phyloP scores from a whole-genome alignment of 2,888 invertebrate species.

The Thymelicus sylvestris region DNA sequence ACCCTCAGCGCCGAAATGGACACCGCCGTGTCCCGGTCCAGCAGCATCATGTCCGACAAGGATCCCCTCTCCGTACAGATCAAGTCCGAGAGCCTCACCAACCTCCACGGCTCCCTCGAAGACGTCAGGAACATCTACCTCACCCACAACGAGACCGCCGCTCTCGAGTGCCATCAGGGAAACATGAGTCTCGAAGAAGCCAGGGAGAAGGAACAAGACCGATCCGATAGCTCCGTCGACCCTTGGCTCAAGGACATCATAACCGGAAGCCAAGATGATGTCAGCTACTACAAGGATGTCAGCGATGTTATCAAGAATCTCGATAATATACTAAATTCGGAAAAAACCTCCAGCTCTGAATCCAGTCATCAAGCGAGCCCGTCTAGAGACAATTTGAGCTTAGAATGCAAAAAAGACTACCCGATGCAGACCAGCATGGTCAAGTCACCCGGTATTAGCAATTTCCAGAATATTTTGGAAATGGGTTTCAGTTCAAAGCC shows the following conservation, averaged over 20 bases:
- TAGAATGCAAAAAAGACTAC: constrained; percentile 78
- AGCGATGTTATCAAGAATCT: constrained; percentile 87
- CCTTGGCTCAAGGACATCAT: constrained; percentile 86
- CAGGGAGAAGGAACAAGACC: constrained; percentile 65
- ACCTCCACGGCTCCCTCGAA: constrained; percentile 89
- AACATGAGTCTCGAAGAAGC: constrained; percentile 65
- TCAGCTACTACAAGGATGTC: constrained; percentile 85
- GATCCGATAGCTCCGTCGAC: constrained; percentile 79
- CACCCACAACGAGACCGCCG: constrained; percentile 72
- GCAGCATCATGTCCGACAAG: constrained; percentile 75
- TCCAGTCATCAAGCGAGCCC: constrained; percentile 85
- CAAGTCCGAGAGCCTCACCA: constrained; percentile 85
- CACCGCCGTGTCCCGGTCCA: constrained; percentile 70
- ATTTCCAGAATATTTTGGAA: constrained; percentile 74
- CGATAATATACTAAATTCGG: constrained; percentile 86
- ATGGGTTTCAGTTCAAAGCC: constrained; percentile 59
- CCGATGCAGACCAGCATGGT: constrained; percentile 74
- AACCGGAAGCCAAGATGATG: constrained; percentile 84
- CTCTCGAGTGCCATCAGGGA: constrained; percentile 73
- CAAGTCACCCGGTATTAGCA: constrained; percentile 76
- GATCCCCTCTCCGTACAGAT: constrained; percentile 70
- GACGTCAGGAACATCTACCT: constrained; percentile 81
- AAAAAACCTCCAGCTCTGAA: constrained; percentile 85
- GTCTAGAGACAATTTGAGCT: constrained; percentile 75
- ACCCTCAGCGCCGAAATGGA: constrained; percentile 69